These are phyloP conservation scores for Zoanthus sociatus DNA, from an alignment of 92 coral and sea anemone species.

Conservation along the genomic window DNA sequence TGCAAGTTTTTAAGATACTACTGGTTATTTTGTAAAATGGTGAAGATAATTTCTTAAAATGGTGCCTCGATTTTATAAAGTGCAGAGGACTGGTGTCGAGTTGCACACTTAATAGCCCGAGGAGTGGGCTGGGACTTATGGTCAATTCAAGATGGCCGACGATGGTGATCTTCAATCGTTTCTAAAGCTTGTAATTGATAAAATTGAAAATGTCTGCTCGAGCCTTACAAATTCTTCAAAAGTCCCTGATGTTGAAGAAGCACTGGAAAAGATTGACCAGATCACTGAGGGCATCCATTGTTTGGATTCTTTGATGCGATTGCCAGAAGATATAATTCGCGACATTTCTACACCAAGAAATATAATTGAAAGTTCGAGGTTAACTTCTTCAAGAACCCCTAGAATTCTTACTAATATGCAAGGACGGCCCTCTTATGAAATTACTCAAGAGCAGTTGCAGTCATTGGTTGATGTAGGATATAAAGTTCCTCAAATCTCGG, in stretches of 20 bases:
- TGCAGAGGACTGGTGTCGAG: conserved; percentile 31
- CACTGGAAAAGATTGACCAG: conserved; percentile 24
- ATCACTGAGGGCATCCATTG: conserved; percentile 18
- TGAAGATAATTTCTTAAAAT: not conserved
- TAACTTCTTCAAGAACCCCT: too few species aligned
- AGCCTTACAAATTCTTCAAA: conserved; percentile 19
- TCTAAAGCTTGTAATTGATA: conserved; percentile 10
- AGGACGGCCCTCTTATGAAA: not conserved
- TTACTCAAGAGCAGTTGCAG: not conserved
- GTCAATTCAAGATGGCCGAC: conserved; percentile 18
- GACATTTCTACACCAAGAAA: too few species aligned
- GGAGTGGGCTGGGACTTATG: conserved; percentile 18
- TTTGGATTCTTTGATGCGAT: conserved; percentile 4
- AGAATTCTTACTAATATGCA: not conserved
- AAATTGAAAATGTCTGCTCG: conserved; percentile 5
- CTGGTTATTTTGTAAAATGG: conserved; percentile 6
- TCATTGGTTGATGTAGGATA: not conserved
- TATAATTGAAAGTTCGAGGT: too few species aligned
- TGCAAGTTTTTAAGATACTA: not conserved
- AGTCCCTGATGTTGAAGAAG: not conserved
- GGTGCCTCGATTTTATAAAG: conserved; percentile 11
- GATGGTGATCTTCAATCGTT: conserved; percentile 19
- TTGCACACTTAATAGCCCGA: conserved; percentile 20
- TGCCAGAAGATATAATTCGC: too few species aligned
- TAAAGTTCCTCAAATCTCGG: not conserved